Evolutionary conservation across 2,888 invertebrate genomes (phyloP).

Genomic region (Noctua janthe): DNA sequence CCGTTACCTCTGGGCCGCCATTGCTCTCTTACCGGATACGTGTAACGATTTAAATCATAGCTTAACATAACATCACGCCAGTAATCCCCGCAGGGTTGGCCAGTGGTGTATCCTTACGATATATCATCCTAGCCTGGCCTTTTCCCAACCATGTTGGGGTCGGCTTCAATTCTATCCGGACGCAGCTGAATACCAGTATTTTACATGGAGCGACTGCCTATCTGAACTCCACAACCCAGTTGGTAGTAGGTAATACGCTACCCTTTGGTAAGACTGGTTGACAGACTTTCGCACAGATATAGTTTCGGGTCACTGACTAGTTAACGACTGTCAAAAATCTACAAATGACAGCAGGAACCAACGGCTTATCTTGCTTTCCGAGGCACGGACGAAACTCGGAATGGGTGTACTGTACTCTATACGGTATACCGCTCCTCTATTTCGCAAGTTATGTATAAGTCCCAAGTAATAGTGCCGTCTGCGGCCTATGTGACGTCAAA

Average conservation of each 20-base stretch:
- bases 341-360: neutral
- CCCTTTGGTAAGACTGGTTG: neutral
- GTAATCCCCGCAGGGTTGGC: neutral
- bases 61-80: neutral
- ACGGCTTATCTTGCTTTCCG: neutral
- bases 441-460: neutral
- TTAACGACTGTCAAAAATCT: neutral
- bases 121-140: no score
- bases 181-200: neutral
- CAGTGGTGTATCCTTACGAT: no score
- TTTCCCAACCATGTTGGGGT: no score
- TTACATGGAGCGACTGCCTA: neutral
- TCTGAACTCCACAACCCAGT: neutral
- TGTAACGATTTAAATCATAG: neutral
- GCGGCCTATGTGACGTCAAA: constrained; percentile 80
- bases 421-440: neutral
- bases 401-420: neutral
- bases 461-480: constrained; percentile 41
- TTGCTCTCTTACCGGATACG: no score
- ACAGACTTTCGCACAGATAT: no score
- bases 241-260: neutral
- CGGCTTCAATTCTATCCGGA: neutral
- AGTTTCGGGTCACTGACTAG: neutral
- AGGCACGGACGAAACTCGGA: neutral
- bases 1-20: no score